Conservation (phyloP, 2,888 invertebrate genomes). For the Apodemia duryi region DNA sequence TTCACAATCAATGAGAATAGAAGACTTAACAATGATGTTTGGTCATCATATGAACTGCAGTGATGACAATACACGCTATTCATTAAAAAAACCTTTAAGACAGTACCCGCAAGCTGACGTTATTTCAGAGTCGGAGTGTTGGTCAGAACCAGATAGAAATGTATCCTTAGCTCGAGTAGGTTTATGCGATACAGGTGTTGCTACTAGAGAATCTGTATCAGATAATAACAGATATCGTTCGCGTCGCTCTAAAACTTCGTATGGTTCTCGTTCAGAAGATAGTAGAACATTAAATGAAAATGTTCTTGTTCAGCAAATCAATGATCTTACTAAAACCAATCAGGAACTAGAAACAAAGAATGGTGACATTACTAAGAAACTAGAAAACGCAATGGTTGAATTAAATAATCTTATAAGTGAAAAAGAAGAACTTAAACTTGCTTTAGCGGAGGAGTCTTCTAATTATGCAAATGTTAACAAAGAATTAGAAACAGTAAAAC, state of each 20-base stretch:
- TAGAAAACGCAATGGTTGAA: conserved; percentile 53
- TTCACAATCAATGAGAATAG: conserved; percentile 63
- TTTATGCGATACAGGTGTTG: conserved; percentile 55
- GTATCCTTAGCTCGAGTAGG: conserved; percentile 91
- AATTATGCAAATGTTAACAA: conserved; percentile 47
- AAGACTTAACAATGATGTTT: conserved; percentile 70
- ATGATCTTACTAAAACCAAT: conserved; percentile 53
- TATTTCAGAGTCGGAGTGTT: conserved; percentile 87
- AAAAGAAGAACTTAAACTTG: conserved; percentile 51
- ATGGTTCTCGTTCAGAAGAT: conserved; percentile 65
- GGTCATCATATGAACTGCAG: conserved; percentile 63
- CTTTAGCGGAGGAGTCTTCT: conserved; percentile 42
- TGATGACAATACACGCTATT: conserved; percentile 46
- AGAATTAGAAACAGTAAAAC: conserved; percentile 45
- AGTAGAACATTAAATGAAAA: conserved; percentile 71
- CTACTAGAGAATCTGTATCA: conserved; percentile 45
- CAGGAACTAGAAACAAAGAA: conserved; percentile 55
- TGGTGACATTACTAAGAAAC: conserved; percentile 64
- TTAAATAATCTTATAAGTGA: conserved; percentile 50
- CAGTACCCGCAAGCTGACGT: conserved; percentile 56
- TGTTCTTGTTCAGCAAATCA: conserved; percentile 76
- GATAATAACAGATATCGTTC: conserved; percentile 57
- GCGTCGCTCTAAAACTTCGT: conserved; percentile 62
- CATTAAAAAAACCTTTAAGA: conserved; percentile 41
- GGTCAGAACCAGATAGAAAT: conserved; percentile 91